A percentile compares a stretch with the other conserved stretches of the same genome.
Evolutionary conservation across 1,140 invertebrate genomes (phyloP).

Genomic region (Lepidurus packardi): DNA sequence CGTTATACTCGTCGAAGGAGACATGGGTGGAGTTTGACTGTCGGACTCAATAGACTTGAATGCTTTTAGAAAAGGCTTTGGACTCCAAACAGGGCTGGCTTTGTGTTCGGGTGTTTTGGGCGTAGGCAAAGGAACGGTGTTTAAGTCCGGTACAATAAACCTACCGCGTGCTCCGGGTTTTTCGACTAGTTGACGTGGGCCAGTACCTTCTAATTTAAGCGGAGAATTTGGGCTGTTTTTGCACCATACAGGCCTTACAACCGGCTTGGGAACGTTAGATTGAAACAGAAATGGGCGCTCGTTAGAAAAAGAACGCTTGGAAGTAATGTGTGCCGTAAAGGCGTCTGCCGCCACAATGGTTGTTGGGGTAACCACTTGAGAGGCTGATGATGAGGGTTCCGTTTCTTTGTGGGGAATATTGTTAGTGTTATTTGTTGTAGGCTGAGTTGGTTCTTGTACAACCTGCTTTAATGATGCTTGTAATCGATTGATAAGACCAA

Average conservation of each 20-base stretch:
- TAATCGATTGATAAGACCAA: conserved; percentile 66
- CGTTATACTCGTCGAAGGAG: background rate
- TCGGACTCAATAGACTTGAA: background rate
- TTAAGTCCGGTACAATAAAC: conserved; percentile 18
- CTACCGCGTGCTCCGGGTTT: conserved; percentile 30
- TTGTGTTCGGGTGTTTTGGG: conserved; percentile 20
- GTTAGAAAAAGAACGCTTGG: conserved; percentile 36
- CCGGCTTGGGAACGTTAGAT: background rate
- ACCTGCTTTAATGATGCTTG: conserved; percentile 55
- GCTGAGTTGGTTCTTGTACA: background rate
- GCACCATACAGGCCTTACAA: background rate
- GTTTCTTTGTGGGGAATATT: background rate
- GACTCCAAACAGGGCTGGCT: background rate
- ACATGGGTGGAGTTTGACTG: conserved; percentile 10
- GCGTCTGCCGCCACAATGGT: conserved; percentile 41
- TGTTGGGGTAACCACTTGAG: conserved; percentile 39
- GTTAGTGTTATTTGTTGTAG: background rate
- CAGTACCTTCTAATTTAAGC: conserved; percentile 2
- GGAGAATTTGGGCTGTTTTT: background rate
- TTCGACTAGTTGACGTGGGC: conserved; percentile 26
- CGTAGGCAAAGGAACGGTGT: conserved; percentile 28
- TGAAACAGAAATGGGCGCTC: conserved; percentile 3
- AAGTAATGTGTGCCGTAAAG: conserved; percentile 36
- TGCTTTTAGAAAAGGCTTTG: background rate
- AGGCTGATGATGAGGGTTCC: background rate